These are phyloP conservation scores for Apotomis betuletana DNA, from an alignment of 2,888 invertebrate genomes.

Conservation along the genomic window DNA sequence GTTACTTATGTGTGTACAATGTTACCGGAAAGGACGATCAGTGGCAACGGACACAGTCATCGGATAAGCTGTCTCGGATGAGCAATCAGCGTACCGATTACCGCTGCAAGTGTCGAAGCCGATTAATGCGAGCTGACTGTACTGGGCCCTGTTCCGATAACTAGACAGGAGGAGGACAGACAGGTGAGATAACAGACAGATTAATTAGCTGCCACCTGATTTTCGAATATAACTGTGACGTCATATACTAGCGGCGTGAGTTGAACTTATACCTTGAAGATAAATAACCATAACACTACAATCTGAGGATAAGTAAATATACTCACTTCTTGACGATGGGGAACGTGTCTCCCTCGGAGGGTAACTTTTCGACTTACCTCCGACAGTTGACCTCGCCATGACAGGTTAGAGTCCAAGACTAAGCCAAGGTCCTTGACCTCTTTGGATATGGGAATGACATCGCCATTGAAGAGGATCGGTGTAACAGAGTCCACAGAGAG, in stretches of 20 bases:
- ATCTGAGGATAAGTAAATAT: no score
- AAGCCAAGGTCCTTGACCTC: no score
- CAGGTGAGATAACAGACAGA: neutral
- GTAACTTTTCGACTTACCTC: no score
- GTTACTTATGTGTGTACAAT: neutral
- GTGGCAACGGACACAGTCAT: neutral
- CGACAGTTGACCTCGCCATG: no score
- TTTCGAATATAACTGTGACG: no score
- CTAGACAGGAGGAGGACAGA: neutral
- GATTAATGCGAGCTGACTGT: neutral
- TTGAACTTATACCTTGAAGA: no score
- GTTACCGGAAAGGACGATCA: neutral
- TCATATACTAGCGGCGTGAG: no score
- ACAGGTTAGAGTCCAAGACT: no score
- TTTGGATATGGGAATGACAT: no score
- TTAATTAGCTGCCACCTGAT: neutral
- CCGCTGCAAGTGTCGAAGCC: constrained; percentile 10
- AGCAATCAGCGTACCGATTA: constrained; percentile 5
- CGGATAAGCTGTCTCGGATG: constrained; percentile 7
- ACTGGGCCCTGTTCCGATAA: neutral
- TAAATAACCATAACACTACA: no score
- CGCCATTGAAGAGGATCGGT: no score
- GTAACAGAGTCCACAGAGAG: no score
- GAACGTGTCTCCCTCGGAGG: constrained; percentile 94
- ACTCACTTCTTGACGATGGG: constrained; percentile 93